Conservation (phyloP, 2,888 invertebrate genomes). For the Deroplatys truncata region DNA sequence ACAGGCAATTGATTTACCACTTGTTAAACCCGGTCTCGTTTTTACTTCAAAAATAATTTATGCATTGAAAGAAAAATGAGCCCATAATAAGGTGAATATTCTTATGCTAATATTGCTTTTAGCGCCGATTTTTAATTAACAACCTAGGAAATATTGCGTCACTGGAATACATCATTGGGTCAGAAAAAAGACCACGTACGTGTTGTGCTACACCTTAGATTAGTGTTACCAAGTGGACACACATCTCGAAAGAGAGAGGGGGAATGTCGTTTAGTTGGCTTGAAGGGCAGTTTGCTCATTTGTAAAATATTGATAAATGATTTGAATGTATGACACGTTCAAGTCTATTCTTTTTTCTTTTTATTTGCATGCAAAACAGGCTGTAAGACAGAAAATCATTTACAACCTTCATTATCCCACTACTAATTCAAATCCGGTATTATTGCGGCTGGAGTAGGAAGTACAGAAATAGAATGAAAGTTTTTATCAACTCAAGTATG, state of each 20-base stretch:
- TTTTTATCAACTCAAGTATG: no score
- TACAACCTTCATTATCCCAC: no score
- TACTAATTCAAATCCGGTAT: no score
- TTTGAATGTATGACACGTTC: background rate
- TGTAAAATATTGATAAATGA: background rate
- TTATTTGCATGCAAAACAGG: no score
- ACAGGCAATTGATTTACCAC: background rate
- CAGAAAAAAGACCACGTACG: background rate
- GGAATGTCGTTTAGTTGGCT: background rate
- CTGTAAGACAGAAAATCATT: no score
- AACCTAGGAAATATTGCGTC: background rate
- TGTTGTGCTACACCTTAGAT: background rate
- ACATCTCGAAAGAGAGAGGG: no score
- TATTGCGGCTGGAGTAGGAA: no score
- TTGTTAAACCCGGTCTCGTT: background rate
- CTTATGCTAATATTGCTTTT: background rate
- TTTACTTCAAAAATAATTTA: background rate
- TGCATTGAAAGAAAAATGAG: background rate
- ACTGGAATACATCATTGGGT: background rate
- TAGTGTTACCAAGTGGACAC: background rate
- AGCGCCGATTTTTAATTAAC: background rate
- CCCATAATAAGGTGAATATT: background rate
- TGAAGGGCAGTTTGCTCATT: background rate
- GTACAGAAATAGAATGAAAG: no score
- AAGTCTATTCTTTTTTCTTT: no score